Conservation (phyloP, 2,113 vertebrate species). For the Erythrocercus mccallii region DNA sequence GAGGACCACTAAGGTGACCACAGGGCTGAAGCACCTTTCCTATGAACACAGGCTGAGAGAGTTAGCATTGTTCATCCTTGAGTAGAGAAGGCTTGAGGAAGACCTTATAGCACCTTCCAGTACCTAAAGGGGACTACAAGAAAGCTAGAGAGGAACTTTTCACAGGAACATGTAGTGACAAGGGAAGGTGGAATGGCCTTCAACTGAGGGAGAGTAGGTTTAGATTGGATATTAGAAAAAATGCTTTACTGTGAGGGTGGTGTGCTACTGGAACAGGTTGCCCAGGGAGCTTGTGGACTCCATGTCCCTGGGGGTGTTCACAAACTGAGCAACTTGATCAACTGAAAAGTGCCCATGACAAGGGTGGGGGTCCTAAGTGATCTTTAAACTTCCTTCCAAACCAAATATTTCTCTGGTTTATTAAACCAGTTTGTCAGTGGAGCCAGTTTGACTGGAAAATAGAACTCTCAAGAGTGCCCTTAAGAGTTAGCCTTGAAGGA, state of each 20-base stretch:
- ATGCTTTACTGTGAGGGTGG: background rate
- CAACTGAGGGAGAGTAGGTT: background rate
- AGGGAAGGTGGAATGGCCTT: background rate
- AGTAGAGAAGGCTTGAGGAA: background rate
- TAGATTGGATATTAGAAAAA: background rate
- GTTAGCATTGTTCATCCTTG: background rate
- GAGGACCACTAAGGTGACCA: background rate
- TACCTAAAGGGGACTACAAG: background rate
- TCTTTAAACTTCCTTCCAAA: background rate
- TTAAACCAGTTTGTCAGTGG: background rate
- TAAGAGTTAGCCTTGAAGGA: background rate
- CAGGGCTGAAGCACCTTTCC: background rate
- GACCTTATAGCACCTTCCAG: background rate
- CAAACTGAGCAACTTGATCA: background rate
- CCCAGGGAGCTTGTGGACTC: background rate
- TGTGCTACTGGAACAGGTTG: background rate
- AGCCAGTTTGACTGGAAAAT: background rate
- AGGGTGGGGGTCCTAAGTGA: too few species aligned
- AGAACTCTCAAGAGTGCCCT: background rate
- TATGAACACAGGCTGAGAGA: background rate
- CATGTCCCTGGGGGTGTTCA: background rate
- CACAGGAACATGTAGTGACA: background rate
- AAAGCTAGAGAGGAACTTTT: background rate
- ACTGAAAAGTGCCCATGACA: background rate
- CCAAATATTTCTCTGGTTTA: background rate